Base-by-base conservation (phyloP, 2,113 vertebrate genomes). In the Agelaius phoeniceus region DNA sequence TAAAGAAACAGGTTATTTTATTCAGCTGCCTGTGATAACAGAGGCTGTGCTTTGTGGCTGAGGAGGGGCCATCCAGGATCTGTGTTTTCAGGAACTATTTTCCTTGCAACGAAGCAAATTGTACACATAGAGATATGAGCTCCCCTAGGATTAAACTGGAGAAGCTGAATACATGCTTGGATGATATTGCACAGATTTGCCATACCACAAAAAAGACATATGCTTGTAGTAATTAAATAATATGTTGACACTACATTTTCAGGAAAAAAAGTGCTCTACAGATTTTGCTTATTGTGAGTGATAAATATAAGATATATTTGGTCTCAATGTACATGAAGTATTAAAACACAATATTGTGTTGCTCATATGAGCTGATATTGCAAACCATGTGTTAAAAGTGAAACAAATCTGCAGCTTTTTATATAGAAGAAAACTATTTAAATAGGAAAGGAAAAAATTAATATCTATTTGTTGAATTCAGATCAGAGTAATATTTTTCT, bases 171-270 rank as follows among this genome's bases (percentile, higher is more conserved):
- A 43, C 14, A 4, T 62, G 61, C 41, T 79, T 82, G 52, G n/a
- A 44, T 84, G 37, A 71, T 78, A 58, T 39, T 35, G 27, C 33
- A 7, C 59, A 21, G 44, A 43, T 85, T 58, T 75, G 31, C 49
- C n/a, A 62, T 41, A 46, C 18, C 27, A 62, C 28, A 39, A 44
- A 89, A 67, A 69, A 67, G 59, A n/a, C 31, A 46, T 62, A 46
- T 55, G 31, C 14, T 91, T 93, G 24, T 35, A 63, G 35, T 85
- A 79, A 90, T 87, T 77, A 94, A 78, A 87, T 54, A 75, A 73
- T 35, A 65, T 23, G 31, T 71, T 90, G 86, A 75, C 94, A 37
- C 10, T 72, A 41, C 27, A 44, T 92, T 91, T 91, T 46, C 35
- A 80, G 82, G 6, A 46, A 76, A 78, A 78, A 49, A 83, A 74